Evolutionary conservation across 2,888 invertebrate species (phyloP).

Genomic region (Clepsis dumicolana): DNA sequence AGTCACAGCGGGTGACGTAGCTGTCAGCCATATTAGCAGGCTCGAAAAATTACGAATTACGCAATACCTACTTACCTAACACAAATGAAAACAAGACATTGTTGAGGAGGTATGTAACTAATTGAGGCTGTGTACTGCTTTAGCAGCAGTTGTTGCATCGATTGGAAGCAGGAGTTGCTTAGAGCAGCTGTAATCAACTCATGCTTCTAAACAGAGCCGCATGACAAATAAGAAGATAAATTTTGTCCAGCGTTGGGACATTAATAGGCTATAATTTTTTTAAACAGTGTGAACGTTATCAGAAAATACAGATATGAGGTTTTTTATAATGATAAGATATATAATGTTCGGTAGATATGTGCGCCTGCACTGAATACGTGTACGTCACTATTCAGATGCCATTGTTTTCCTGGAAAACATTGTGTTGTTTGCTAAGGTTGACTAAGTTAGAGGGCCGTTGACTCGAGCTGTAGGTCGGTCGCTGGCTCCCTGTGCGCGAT

Average conservation of each 20-base stretch:
- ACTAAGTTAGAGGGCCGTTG: slow-evolving; percentile 40
- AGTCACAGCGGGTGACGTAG: slow-evolving; percentile 27
- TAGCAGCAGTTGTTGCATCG: neutral
- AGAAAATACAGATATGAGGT: neutral
- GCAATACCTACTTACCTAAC: neutral
- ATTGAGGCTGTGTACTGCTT: neutral
- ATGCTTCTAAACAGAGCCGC: no score
- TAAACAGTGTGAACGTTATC: neutral
- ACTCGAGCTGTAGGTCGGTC: slow-evolving; percentile 40
- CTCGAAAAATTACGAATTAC: slow-evolving; percentile 13
- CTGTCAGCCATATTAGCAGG: neutral
- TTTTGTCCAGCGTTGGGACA: neutral
- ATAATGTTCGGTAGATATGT: neutral
- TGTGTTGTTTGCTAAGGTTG: slow-evolving; percentile 37
- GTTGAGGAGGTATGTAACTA: neutral
- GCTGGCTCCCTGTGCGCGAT: slow-evolving; percentile 20
- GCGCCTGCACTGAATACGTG: slow-evolving; percentile 6
- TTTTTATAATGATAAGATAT: neutral
- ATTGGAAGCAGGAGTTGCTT: neutral
- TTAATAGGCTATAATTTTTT: neutral
- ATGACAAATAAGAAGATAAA: neutral
- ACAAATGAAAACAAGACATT: slow-evolving; percentile 2
- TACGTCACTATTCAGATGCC: slow-evolving; percentile 16
- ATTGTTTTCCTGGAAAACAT: slow-evolving; percentile 30
- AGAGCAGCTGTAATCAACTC: no score